These are phyloP conservation scores for Drosophila insularis DNA, from an alignment of 1,140 invertebrate genomes.

Conservation along the genomic window DNA sequence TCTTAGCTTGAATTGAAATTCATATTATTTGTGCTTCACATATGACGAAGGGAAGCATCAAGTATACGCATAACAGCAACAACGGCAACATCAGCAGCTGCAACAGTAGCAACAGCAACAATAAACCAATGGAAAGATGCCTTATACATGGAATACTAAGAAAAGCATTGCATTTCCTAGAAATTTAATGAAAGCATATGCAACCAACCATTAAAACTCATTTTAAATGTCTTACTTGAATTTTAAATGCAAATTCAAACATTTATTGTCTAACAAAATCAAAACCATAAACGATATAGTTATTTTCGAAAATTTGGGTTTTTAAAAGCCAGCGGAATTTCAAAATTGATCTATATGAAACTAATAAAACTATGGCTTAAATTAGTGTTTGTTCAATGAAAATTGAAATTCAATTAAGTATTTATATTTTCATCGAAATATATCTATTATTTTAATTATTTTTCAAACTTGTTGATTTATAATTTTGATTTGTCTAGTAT, in stretches of 20 bases:
- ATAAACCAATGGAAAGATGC: constrained; percentile 25
- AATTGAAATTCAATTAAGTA: no score
- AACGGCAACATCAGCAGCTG: not conserved
- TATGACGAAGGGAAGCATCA: constrained; percentile 31
- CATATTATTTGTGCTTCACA: constrained; percentile 70
- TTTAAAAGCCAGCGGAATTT: no score
- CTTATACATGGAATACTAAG: not conserved
- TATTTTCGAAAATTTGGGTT: no score
- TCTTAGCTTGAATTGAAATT: constrained; percentile 67
- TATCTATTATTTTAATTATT: no score
- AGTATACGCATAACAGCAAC: constrained; percentile 9
- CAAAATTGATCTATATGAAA: no score
- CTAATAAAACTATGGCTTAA: no score
- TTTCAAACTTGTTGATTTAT: no score
- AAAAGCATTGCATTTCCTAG: not conserved
- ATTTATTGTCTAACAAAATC: no score
- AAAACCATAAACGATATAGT: no score
- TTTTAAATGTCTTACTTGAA: not conserved
- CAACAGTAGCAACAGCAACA: not conserved
- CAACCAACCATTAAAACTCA: not conserved
- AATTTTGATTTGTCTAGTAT: no score
- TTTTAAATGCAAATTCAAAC: not conserved
- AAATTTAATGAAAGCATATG: not conserved
- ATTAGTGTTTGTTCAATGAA: no score
- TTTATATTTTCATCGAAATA: no score